Base-by-base conservation (phyloP, 2,888 invertebrate genomes). In the Ditylenchus weischeri region DNA sequence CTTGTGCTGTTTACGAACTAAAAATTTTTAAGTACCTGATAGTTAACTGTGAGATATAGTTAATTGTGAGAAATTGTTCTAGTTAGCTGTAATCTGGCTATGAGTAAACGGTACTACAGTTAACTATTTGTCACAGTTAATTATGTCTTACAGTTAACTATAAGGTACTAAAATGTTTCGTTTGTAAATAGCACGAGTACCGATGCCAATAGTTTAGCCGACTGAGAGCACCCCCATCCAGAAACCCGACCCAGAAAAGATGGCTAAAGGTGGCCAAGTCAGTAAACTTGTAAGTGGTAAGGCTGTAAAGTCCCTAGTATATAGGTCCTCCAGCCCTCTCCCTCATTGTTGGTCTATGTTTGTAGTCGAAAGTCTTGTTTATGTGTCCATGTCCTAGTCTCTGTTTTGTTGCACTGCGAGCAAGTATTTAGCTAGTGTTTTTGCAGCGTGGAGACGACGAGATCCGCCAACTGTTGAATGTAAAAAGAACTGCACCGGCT, bases 381-480 rank as follows among this genome's bases (percentile, higher is more conserved):
- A 43, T 43, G 43, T 43, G 43, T 43, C 29, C 29, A 29, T 43
- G 43, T 43, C 43, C 15, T 43, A 43, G 43, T 8, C 43, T 43
- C 15, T 43, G 13, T 43, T 43, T 15, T 43, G 29, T 29, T 29
- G 29, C 21, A 21, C 21, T 47, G 35, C 48, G 8, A 15, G 21
- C 57, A 21, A 4, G 4, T 13, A 19, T 38, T 63, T 69, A 43
- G 15, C n/a, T 65, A n/a, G 49, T 15, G 54, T 68, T 57, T 57
- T 72, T 76, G 48, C 72, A 80, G 80, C 78, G 77, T 58, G 78
- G 79, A 59, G 73, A 74, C 11, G 75, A 76, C 54, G 80, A 80
- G 60, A 77, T 80, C 69, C 75, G 76, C 38, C 73, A 77, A 47
- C 72, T 79, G 66, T 68, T 79, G 67, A 78, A 76, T 67, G 73